Base-by-base conservation (phyloP, 2,113 vertebrate species). In the Leptosomus discolor region DNA sequence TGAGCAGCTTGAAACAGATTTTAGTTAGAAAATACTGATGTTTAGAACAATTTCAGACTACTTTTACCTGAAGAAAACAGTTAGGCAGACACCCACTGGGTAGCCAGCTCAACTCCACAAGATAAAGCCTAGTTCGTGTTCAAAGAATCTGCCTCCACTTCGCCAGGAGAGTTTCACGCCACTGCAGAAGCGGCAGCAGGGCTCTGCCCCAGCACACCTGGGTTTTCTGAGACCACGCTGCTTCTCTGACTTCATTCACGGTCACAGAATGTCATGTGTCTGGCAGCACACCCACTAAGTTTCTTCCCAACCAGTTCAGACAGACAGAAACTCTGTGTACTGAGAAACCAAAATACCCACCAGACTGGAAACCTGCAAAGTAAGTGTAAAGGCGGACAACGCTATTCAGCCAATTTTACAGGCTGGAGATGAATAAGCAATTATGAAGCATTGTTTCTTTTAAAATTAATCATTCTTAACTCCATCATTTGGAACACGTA, bases 361-460 rank as follows among this genome's bases (percentile, higher is more conserved):
- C 90, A 77, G 88, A 91, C 91, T 96, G 95, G 85, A 95, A 97
- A 96, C 51, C 45, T 96, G 96, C 95, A 96, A 58, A 57, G 4
- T 54, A 85, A 92, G 80, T 18, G 80, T 56, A 27, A 87, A 95
- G 79, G 80, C 56, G 9, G 48, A 39, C 54, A 71, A 10, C 9
- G 7, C 41, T 51, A 34, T 56, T 30, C 93, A 67, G 85, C 90
- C 69, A 51, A 67, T 79, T 74, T 29, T 56, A 61, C 86, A 43
- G 67, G 77, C 94, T 70, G 79, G 82, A 88, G 41, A n/a, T 61
- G 90, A 94, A 91, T 87, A 60, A 96, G 80, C 91, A 79, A 8
- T 54, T 86, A 80, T 15, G 43, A 77, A 63, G 92, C 68, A 39
- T 12, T 7, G 43, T 43, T 75, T 17, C 82, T 57, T 53, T 71